phyloP scores from a whole-genome alignment of 2,888 invertebrate genomes.

The Callosobruchus maculatus region DNA sequence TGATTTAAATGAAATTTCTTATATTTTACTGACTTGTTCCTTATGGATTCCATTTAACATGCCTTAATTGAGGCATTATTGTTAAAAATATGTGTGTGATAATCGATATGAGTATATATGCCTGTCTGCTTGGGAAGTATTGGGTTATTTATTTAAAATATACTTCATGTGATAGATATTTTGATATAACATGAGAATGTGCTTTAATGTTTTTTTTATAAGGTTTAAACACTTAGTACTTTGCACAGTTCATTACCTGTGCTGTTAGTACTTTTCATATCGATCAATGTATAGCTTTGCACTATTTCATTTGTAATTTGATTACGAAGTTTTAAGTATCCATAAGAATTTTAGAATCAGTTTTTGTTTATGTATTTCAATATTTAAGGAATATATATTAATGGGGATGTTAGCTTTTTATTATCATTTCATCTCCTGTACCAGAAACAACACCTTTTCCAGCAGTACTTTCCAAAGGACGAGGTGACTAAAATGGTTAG shows the following conservation, averaged over 20 bases:
- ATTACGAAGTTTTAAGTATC: not conserved
- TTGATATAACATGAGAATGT: not conserved
- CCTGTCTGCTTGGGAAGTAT: not conserved
- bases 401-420: not conserved
- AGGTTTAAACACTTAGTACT: not conserved
- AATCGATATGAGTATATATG: not conserved
- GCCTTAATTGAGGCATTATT: not conserved
- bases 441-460: not conserved
- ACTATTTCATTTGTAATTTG: not conserved
- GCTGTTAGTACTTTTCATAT: not conserved
- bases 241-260: not conserved
- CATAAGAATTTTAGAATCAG: not conserved
- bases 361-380: not conserved
- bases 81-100: not conserved
- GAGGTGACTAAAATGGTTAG: no score
- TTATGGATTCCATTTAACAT: no score
- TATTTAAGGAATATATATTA: slow-evolving; percentile 1
- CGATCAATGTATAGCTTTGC: not conserved
- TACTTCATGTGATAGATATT: not conserved
- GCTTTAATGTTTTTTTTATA: not conserved
- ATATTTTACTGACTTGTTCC: no score
- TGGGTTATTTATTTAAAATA: not conserved
- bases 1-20: no score
- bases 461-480: no score
- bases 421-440: not conserved